phyloP scores from a whole-genome alignment of 1,140 invertebrate genomes.

The Holotrichia oblita region DNA sequence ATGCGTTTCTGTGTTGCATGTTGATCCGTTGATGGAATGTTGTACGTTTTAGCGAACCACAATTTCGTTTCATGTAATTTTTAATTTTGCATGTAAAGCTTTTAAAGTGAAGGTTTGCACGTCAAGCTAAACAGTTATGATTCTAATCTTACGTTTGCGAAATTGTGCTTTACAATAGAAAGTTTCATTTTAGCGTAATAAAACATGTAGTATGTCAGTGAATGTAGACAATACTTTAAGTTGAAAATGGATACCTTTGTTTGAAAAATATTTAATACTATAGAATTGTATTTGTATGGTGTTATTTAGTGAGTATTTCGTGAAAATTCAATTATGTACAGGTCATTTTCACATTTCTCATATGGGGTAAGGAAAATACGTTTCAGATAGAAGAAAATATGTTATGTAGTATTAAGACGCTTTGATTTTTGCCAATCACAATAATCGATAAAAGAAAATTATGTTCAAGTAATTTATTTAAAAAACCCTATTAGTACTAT shows the following conservation, averaged over 20 bases:
- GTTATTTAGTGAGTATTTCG: too few species aligned
- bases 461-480: too few species aligned
- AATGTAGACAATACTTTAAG: neutral
- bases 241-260: neutral
- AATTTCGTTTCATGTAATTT: slow-evolving; percentile 13
- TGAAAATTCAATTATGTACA: too few species aligned
- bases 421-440: too few species aligned
- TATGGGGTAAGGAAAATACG: too few species aligned
- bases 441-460: too few species aligned
- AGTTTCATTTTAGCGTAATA: neutral
- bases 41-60: neutral
- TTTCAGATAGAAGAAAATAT: too few species aligned
- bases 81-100: neutral
- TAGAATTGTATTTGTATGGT: too few species aligned
- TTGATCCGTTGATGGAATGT: neutral
- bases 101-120: slow-evolving; percentile 12
- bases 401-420: too few species aligned
- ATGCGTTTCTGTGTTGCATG: slow-evolving; percentile 5
- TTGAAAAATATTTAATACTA: too few species aligned
- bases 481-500: too few species aligned
- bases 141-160: neutral
- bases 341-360: too few species aligned
- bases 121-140: neutral
- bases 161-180: neutral
- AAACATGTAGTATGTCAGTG: neutral